Conservation (phyloP, 2,888 invertebrate genomes). For the Philopedon plagiatum region DNA sequence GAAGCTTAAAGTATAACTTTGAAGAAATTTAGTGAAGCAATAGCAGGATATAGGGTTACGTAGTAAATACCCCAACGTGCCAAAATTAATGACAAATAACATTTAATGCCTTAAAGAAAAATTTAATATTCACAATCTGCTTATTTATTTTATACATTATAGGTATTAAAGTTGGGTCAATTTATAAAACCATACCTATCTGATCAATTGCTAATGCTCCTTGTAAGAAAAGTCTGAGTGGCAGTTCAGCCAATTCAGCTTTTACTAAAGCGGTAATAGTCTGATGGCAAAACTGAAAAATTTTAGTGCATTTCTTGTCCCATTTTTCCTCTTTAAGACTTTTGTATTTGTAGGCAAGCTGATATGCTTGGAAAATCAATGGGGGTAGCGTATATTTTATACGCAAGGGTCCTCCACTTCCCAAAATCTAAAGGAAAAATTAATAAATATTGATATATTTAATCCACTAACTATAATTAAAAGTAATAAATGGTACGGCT, state of each 20-base stretch:
- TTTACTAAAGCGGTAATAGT: conserved; percentile 95
- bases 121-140: too few species aligned
- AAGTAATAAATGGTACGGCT: too few species aligned
- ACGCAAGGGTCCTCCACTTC: conserved; percentile 89
- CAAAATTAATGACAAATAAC: too few species aligned
- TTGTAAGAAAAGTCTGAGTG: conserved; percentile 93
- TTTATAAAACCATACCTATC: conserved; percentile 36
- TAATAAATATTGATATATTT: too few species aligned
- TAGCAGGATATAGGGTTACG: too few species aligned
- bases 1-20: too few species aligned
- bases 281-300: conserved; percentile 97
- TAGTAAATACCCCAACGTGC: too few species aligned
- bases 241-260: conserved; percentile 94
- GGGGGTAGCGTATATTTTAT: conserved; percentile 95
- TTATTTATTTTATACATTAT: too few species aligned
- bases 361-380: conserved; percentile 93
- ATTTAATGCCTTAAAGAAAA: too few species aligned
- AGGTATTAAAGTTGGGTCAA: neutral
- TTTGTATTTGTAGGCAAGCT: conserved; percentile 87
- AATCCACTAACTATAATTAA: too few species aligned
- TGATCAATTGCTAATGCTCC: conserved; percentile 75
- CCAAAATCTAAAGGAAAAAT: conserved; percentile 73
- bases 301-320: conserved; percentile 98
- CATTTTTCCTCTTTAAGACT: conserved; percentile 94
- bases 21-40: too few species aligned